Evolutionary conservation across 2,113 vertebrate genomes (phyloP), one percentile per base, ranked within the genome.

Genomic region (Petrocephalus microphthalmus): DNA sequence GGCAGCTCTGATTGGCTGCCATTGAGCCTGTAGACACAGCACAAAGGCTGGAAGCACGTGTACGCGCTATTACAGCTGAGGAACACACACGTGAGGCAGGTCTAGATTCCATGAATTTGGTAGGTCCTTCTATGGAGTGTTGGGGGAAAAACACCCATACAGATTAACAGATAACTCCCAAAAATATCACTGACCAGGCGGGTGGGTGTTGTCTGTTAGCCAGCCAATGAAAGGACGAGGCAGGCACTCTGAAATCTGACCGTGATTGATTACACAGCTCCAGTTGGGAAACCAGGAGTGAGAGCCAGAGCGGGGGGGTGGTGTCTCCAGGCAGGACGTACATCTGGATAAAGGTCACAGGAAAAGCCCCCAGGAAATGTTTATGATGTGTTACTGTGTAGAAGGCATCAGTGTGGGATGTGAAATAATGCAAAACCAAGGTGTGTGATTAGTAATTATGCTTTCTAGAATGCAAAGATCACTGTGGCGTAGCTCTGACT

Each of bases 161-260:
- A 54, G 51, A 45, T 53, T 87, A 71, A 87, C 29, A 15, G 42
- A 64, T 45, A 22, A 42, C 87, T 82, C 71, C 67, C 51, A 33
- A 82, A 71, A 71, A 82, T 54, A 33, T 42, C 49, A 54, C 49
- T 52, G 53, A 15, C 71, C 52, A 45, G 71, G 52, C 29, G 37
- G 71, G 87, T 33, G 71, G 87, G 87, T 56, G 87, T 81, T 82
- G 87, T 88, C 87, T 53, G 71, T 52, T 51, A 49, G 42, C 1
- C 7, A 22, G 71, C 87, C 87, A 88, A 56, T 88, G 71, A 56
- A 22, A 42, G 51, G 51, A 82, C 25, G 4, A 83, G 81, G 25
- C 37, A 20, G 37, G 29, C 45, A 33, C 57, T 78, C 6, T 78
- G 87, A 87, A 54, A 87, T 25, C 29, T 54, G 67, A 81, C 67